Conservation (phyloP, 1,140 invertebrate genomes). For the Schlechtendalia chinensis region DNA sequence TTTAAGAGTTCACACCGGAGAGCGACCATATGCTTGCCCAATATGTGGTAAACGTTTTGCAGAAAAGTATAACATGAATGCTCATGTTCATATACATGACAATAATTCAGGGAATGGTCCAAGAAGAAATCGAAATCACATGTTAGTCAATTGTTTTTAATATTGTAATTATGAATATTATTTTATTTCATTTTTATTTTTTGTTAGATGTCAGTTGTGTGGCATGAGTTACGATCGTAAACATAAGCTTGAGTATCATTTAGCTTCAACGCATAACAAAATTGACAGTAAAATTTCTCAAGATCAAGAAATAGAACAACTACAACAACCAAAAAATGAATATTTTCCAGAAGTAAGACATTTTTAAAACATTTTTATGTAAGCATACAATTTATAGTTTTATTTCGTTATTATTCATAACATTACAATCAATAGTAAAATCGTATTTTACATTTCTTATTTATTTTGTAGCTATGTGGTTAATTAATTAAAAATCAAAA, state of each 20-base stretch:
- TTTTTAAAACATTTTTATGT: not conserved
- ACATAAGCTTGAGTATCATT: constrained; percentile 55
- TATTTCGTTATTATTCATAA: too few species aligned
- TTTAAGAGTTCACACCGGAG: constrained; percentile 67
- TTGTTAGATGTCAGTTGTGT: constrained; percentile 60
- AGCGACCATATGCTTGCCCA: constrained; percentile 66
- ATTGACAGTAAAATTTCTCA: constrained; percentile 33
- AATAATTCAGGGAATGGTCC: constrained; percentile 53
- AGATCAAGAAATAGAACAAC: constrained; percentile 6
- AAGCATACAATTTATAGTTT: not conserved
- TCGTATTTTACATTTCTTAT: too few species aligned
- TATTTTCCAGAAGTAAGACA: constrained; percentile 42
- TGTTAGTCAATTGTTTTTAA: constrained; percentile 51
- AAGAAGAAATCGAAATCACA: constrained; percentile 54
- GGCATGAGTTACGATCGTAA: constrained; percentile 56
- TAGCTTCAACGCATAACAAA: constrained; percentile 52
- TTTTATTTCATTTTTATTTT: not conserved
- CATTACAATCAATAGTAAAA: too few species aligned
- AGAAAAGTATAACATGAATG: constrained; percentile 62
- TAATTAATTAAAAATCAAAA: too few species aligned
- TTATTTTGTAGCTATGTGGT: too few species aligned
- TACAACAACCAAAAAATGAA: constrained; percentile 30
- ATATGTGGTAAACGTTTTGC: constrained; percentile 66
- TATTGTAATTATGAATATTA: not conserved
- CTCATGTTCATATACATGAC: constrained; percentile 59